A percentile compares a stretch with the other conserved stretches of the same genome.
phyloP scores from a whole-genome alignment of 1,140 invertebrate genomes.

The Oryctes rhinoceros region DNA sequence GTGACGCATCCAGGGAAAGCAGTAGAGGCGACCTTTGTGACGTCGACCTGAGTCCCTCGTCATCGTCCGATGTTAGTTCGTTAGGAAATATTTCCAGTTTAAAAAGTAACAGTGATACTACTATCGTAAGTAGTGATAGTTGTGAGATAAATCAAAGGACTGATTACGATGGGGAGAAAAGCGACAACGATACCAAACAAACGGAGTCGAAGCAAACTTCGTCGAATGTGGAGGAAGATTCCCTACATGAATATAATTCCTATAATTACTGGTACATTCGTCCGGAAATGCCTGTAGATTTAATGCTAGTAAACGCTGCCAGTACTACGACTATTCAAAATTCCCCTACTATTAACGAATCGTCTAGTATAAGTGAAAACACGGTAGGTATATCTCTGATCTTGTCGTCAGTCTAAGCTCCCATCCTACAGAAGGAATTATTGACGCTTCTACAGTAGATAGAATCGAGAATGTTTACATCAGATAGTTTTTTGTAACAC shows the following conservation, averaged over 20 bases:
- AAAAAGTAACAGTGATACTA: conserved; percentile 36
- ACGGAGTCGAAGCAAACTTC: conserved; percentile 17
- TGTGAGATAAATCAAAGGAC: conserved; percentile 33
- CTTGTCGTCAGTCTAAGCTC: neutral
- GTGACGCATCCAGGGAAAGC: conserved; percentile 16
- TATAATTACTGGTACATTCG: conserved; percentile 66
- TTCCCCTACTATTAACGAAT: neutral
- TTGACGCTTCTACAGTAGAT: neutral
- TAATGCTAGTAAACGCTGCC: conserved; percentile 56
- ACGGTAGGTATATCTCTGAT: conserved; percentile 23
- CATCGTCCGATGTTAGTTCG: conserved; percentile 23
- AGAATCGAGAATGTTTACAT: no score
- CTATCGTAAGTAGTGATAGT: conserved; percentile 28
- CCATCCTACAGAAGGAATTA: neutral
- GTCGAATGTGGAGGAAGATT: conserved; percentile 47
- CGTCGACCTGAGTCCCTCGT: conserved; percentile 7
- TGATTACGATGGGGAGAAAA: conserved; percentile 12
- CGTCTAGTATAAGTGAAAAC: neutral
- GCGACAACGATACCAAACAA: conserved; percentile 43
- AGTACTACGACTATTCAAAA: neutral
- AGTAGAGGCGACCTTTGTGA: neutral
- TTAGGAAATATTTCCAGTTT: conserved; percentile 36
- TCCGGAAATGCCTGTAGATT: conserved; percentile 62
- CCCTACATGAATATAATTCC: conserved; percentile 61
- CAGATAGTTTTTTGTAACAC: no score